A percentile compares a stretch with the other conserved stretches of the same genome.
Conservation (phyloP, 2,113 vertebrate genomes). For the Atrichornis clamosus region DNA sequence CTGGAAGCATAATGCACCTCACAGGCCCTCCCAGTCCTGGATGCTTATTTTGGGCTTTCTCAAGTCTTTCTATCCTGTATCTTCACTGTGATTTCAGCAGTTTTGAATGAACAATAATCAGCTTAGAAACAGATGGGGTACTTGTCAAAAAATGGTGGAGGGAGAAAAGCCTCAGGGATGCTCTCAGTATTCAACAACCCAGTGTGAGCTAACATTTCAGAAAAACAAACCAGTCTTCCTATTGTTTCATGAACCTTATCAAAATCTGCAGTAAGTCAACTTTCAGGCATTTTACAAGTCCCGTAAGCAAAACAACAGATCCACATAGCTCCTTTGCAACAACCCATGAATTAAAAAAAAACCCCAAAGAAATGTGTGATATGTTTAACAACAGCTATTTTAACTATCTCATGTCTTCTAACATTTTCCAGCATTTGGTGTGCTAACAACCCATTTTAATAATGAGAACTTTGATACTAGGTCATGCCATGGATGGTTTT, state of each 20-base stretch:
- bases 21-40: not conserved
- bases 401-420: not conserved
- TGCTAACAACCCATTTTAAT: not conserved
- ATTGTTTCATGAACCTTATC: conserved; percentile 15
- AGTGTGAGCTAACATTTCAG: not conserved
- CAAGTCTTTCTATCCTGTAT: not conserved
- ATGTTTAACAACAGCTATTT: not conserved
- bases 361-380: not conserved
- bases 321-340: not conserved
- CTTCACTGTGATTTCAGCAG: not conserved
- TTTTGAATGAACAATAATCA: not conserved
- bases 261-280: conserved; percentile 36
- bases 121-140: not conserved
- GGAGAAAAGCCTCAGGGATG: conserved; percentile 20
- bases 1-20: not conserved
- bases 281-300: not conserved
- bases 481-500: not conserved
- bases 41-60: not conserved
- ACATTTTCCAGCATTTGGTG: not conserved
- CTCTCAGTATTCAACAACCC: not conserved
- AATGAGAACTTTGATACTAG: not conserved
- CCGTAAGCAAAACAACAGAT: not conserved
- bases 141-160: not conserved
- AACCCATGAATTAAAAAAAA: not conserved
- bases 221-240: not conserved